Percentiles rank a stretch among this genome's conserved stretches.
phyloP scores from a whole-genome alignment of 37 sponge, comb jelly and placozoan species.

The Lycopodina hypogea region DNA sequence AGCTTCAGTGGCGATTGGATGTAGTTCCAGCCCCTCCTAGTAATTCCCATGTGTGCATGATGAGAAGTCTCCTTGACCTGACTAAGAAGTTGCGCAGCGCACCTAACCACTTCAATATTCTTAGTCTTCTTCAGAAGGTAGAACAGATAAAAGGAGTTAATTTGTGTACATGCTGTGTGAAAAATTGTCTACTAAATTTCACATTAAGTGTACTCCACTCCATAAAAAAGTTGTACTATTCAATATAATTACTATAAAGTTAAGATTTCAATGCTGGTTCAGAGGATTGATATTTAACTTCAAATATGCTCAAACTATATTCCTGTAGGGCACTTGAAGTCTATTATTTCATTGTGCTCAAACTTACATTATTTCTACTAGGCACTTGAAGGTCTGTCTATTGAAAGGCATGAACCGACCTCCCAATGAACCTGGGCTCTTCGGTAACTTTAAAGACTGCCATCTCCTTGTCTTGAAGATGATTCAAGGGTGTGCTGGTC shows the following conservation, averaged over 20 bases:
- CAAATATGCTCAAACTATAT: not conserved
- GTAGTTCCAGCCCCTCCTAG: conserved; percentile 47
- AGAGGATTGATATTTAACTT: no score
- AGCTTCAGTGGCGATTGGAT: conserved; percentile 65
- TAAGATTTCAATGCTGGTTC: no score
- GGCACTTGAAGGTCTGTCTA: no score
- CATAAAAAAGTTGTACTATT: no score
- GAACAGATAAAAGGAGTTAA: no score
- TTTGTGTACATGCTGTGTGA: no score
- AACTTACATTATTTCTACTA: no score
- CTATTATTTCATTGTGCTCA: no score
- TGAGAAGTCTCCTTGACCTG: conserved; percentile 70
- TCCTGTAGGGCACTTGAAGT: conserved; percentile 64
- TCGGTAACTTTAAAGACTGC: conserved; percentile 79
- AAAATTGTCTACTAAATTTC: no score
- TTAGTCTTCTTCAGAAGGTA: conserved; percentile 83
- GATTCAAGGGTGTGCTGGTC: conserved; percentile 53
- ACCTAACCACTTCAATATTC: conserved; percentile 53
- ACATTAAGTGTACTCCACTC: no score
- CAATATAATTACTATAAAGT: no score
- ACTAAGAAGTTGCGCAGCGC: conserved; percentile 67
- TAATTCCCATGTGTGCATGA: conserved; percentile 74
- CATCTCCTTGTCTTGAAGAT: conserved; percentile 79
- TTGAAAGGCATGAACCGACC: conserved; percentile 89
- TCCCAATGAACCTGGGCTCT: conserved; percentile 83